Conservation (phyloP, 2,888 invertebrate species). For the Apodemia hepburni region DNA sequence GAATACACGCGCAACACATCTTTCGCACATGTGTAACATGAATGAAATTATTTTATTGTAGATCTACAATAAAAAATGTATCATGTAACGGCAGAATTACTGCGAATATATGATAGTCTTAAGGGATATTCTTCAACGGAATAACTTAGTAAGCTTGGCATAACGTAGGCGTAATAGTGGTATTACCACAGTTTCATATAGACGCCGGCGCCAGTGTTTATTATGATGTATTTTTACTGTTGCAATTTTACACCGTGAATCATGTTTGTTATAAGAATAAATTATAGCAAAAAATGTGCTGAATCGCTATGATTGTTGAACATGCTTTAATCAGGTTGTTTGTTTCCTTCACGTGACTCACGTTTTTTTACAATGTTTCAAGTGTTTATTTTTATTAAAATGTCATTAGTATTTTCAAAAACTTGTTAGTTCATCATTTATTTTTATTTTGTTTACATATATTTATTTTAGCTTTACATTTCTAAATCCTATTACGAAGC, state of each 20-base stretch:
- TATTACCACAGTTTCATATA: background rate
- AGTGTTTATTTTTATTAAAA: background rate
- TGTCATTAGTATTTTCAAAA: background rate
- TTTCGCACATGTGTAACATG: background rate
- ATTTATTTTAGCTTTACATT: too few relatives aligned
- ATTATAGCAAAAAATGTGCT: background rate
- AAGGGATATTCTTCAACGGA: background rate
- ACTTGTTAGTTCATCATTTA: too few relatives aligned
- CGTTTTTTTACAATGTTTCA: background rate
- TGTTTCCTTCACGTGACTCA: constrained; percentile 4
- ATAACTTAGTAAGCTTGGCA: background rate
- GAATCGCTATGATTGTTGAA: background rate
- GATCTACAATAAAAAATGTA: background rate
- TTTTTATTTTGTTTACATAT: too few relatives aligned
- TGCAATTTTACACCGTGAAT: constrained; percentile 4
- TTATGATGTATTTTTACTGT: background rate
- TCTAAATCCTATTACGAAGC: too few relatives aligned
- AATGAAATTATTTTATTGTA: background rate
- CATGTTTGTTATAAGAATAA: background rate
- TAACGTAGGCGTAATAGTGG: constrained; percentile 1
- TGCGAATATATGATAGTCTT: background rate
- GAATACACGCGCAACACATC: background rate
- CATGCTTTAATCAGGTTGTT: background rate
- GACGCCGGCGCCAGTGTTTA: background rate
- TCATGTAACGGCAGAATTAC: constrained; percentile 4